Evolutionary conservation across 2,797 vertebrate genomes (phyloP), one percentile per base, ranked within the genome.

Genomic region (Spatula clypeata): DNA sequence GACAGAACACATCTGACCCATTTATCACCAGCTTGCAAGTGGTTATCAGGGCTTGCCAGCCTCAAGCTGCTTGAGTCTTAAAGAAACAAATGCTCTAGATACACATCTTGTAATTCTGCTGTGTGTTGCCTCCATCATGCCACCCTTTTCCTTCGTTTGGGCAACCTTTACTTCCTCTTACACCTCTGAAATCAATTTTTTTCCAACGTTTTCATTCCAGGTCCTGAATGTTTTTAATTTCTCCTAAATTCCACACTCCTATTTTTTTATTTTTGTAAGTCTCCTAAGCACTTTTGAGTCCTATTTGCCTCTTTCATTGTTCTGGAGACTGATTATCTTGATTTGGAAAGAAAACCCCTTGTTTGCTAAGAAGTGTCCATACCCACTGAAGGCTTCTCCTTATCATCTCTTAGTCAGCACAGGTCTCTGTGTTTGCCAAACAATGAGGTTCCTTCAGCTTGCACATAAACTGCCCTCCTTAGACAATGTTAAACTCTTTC

Each of bases 1-100:
- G 86, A 94, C 90, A 79, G 76, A 93, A 86, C 1, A 6, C 70
- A 84, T 79, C 61, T 86, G 90, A 94, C 62, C 91, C 90, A 95
- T 95, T 90, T 88, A 88, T 93, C 92, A 93, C 45, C 73, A 51
- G 51, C 45, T 92, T 5, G 0, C 51, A 81, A 90, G 86, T 47
- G 62, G 69, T 84, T 94, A 69, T 91, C 86, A 62, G 45, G 54
- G 9, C n/a, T 89, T 81, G 73, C 86, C 76, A 94, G 86, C 79
- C 70, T 81, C 66, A 51, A 42, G 61, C 79, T 80, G 58, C 65
- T 86, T 54, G 17, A 67, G 13, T 32, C 76, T 93, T 93, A 79
- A 45, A 75, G 82, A 90, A 93, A 75, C 23, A 83, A 88, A 49
- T 24, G 26, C 9, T 81, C 47, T 13, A 10, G 65, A 47, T 69